phyloP scores from a whole-genome alignment of 2,888 invertebrate species.

The Drepanosiphum platanoidis region DNA sequence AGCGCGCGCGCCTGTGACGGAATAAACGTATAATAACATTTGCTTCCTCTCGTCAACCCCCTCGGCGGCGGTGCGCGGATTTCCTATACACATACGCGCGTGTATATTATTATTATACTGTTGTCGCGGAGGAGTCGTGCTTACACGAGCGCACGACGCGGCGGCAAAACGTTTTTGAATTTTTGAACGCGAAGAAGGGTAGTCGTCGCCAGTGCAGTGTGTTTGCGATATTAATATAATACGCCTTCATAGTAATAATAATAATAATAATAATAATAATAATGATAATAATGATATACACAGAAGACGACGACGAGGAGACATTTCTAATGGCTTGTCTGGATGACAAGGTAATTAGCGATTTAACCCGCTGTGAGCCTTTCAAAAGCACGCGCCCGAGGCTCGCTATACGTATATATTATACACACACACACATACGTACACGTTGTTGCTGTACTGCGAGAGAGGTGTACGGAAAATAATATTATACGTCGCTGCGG shows the following conservation, averaged over 20 bases:
- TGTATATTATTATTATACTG: background rate
- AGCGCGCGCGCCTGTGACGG: background rate
- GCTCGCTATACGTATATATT: background rate
- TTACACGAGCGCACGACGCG: background rate
- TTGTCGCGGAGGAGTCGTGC: background rate
- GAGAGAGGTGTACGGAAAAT: background rate
- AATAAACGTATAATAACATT: constrained; percentile 36
- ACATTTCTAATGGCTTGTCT: constrained; percentile 30
- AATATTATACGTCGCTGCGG: background rate
- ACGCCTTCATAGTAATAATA: constrained; percentile 17
- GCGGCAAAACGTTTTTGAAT: constrained; percentile 23
- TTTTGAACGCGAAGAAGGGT: constrained; percentile 5
- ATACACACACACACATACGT: background rate
- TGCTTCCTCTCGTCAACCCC: background rate
- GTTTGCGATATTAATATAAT: constrained; percentile 45
- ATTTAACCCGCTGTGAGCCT: constrained; percentile 53
- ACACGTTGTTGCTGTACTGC: background rate
- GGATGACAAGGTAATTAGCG: constrained; percentile 56
- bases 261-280: constrained; percentile 36
- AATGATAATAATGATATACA: constrained; percentile 42
- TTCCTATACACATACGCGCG: background rate
- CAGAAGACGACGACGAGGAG: constrained; percentile 33
- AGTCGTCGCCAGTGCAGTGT: background rate
- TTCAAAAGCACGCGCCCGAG: constrained; percentile 34
- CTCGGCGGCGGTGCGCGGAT: background rate